phyloP scores from a whole-genome alignment of 1,140 invertebrate genomes.

The Aricia agestis region DNA sequence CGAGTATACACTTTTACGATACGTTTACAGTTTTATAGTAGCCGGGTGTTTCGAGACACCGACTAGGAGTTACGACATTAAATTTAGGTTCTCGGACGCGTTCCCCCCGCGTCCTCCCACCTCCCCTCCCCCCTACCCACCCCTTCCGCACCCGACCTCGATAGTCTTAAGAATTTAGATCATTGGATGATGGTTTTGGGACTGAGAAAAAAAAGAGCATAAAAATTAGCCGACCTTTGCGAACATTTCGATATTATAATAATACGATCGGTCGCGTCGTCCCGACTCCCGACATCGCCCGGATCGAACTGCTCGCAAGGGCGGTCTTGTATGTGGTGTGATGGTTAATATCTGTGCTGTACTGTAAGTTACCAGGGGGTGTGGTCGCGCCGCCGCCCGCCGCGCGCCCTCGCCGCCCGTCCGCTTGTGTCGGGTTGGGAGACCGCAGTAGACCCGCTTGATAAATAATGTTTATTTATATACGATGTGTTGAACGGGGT shows the following conservation, averaged over 20 bases:
- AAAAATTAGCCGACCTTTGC: neutral
- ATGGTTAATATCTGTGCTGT: conserved; percentile 69
- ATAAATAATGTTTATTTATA: neutral
- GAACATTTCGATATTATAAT: conserved; percentile 1
- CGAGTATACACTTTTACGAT: conserved; percentile 34
- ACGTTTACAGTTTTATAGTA: conserved; percentile 39
- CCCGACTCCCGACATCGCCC: neutral
- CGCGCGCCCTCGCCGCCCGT: too few species aligned
- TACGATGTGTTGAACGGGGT: neutral
- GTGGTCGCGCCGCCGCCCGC: neutral
- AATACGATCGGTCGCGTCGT: neutral
- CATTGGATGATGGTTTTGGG: conserved; percentile 53
- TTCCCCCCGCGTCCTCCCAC: neutral
- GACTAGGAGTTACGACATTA: conserved; percentile 27
- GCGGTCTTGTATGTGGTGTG: conserved; percentile 55
- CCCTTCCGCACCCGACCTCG: neutral
- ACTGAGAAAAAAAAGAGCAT: conserved; percentile 38
- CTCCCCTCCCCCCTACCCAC: neutral
- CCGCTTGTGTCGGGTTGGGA: neutral
- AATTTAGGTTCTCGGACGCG: neutral
- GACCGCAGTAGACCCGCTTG: neutral
- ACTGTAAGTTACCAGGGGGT: conserved; percentile 36
- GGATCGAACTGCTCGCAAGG: neutral
- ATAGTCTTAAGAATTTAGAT: conserved; percentile 38
- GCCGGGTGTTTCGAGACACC: conserved; percentile 23